phyloP scores from a whole-genome alignment of 2,888 invertebrate genomes.

The Meghimatium bilineatum region DNA sequence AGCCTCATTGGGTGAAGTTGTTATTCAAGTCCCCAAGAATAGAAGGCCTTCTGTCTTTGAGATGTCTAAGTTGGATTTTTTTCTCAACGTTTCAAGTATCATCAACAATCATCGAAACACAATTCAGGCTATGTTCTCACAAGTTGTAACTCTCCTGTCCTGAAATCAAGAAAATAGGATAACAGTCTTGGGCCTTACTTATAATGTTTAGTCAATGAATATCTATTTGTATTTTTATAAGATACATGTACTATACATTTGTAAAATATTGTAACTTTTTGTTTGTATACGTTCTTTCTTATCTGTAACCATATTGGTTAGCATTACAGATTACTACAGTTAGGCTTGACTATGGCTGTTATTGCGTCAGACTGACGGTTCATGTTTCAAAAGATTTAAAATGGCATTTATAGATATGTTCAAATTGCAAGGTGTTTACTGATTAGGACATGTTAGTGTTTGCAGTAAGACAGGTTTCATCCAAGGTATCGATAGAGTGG shows the following conservation, averaged over 20 bases:
- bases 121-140: background rate
- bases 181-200: background rate
- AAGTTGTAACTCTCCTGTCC: background rate
- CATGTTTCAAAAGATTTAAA: no score
- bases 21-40: slow-evolving; percentile 12
- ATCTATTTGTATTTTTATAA: background rate
- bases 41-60: background rate
- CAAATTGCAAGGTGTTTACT: no score
- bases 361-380: no score
- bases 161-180: background rate
- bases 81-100: background rate
- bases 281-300: no score
- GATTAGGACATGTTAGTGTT: no score
- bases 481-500: no score
- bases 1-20: background rate
- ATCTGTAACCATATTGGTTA: background rate
- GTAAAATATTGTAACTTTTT: no score
- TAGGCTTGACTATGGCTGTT: no score
- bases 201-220: background rate
- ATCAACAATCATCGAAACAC: background rate
- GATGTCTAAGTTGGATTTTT: slow-evolving; percentile 8
- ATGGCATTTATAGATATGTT: no score
- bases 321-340: no score
- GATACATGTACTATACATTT: background rate
- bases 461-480: no score